phyloP scores from a whole-genome alignment of 2,888 invertebrate genomes.

The Chelonus formosanus region DNA sequence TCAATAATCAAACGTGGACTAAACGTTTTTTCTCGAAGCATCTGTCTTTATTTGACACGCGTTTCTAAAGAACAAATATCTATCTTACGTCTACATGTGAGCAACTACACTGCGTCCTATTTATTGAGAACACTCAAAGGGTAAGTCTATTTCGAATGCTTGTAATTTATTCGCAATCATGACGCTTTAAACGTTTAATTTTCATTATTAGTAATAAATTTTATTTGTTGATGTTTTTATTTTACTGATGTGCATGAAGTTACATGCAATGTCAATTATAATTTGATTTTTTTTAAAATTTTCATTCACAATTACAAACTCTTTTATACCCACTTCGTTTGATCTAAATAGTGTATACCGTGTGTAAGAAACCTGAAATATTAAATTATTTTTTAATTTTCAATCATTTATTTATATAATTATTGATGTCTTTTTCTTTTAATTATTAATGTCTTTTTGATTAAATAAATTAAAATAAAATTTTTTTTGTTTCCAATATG shows the following conservation, averaged over 20 bases:
- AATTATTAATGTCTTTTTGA: background rate
- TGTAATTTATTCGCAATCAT: background rate
- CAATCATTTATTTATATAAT: background rate
- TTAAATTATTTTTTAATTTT: conserved; percentile 22
- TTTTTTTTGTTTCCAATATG: too few species aligned
- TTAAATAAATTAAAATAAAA: too few species aligned
- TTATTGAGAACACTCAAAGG: conserved; percentile 30
- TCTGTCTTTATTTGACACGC: too few species aligned
- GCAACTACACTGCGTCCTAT: conserved; percentile 24
- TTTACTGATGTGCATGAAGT: conserved; percentile 8
- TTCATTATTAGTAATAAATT: too few species aligned
- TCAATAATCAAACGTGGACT: too few species aligned
- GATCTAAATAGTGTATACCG: conserved; percentile 34
- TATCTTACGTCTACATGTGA: conserved; percentile 27
- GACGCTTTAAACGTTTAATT: background rate
- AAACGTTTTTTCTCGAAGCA: too few species aligned
- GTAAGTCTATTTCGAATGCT: conserved; percentile 34
- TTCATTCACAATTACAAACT: conserved; percentile 30
- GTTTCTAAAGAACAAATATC: background rate
- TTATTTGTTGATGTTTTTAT: too few species aligned
- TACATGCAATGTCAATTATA: conserved; percentile 16
- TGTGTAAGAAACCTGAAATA: conserved; percentile 31
- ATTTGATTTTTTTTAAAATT: conserved; percentile 5
- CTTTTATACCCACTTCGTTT: conserved; percentile 34
- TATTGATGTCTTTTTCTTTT: background rate